Conservation (phyloP, 2,888 invertebrate species). For the Sarcophaga caerulescens region DNA sequence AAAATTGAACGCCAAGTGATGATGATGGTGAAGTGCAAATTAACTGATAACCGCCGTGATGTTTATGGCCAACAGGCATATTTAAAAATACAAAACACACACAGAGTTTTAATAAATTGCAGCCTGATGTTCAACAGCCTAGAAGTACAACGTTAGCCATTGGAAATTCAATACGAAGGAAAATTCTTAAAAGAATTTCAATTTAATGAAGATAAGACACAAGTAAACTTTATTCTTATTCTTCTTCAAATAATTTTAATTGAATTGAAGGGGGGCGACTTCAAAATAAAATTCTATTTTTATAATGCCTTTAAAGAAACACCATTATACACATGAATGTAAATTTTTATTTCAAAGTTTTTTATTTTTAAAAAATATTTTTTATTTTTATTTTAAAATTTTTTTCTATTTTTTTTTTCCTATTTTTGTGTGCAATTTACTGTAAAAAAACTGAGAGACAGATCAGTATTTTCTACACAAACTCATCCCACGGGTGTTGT, state of each 20-base stretch:
- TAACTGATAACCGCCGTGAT: conserved; percentile 22
- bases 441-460: background rate
- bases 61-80: background rate
- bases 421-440: background rate
- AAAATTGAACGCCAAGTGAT: background rate
- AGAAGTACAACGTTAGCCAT: background rate
- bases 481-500: too few species aligned
- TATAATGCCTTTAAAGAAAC: background rate
- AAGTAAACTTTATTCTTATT: background rate
- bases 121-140: background rate
- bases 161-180: conserved; percentile 20
- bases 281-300: background rate
- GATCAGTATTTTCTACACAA: too few species aligned
- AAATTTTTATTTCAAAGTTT: background rate
- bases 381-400: background rate
- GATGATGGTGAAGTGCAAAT: conserved; percentile 4
- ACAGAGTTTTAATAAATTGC: background rate
- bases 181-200: background rate
- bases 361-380: background rate
- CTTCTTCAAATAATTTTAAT: background rate
- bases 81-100: conserved; percentile 44
- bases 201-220: conserved; percentile 27
- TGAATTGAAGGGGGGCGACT: background rate
- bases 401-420: background rate
- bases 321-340: conserved; percentile 29